Conservation (phyloP, 2,888 invertebrate genomes). For the Elgonia sp. region DNA sequence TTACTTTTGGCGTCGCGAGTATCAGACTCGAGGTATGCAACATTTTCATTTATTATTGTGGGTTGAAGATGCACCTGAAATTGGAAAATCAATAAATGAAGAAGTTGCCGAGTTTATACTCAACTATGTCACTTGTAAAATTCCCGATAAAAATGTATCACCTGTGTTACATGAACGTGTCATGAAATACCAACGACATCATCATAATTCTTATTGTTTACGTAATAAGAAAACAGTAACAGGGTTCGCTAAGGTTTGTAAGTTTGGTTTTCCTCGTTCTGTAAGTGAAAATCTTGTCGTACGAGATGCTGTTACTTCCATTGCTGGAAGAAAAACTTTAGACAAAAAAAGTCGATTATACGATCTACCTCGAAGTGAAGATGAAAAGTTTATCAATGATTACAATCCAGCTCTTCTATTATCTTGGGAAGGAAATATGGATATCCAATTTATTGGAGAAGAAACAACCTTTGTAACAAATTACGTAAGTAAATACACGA, state of each 20-base stretch:
- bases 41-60: conserved; percentile 81
- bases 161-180: conserved; percentile 63
- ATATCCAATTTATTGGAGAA: not conserved
- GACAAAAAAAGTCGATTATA: conserved; percentile 78
- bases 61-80: conserved; percentile 68
- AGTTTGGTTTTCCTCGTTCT: conserved; percentile 57
- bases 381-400: not conserved
- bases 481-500: conserved; percentile 1
- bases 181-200: conserved; percentile 77
- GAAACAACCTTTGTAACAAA: conserved; percentile 1
- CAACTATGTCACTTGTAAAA: conserved; percentile 77
- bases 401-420: not conserved
- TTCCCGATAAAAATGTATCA: conserved; percentile 73
- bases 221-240: conserved; percentile 66
- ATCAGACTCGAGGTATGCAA: conserved; percentile 68
- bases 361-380: conserved; percentile 69
- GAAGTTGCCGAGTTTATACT: conserved; percentile 70
- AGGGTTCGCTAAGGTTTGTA: conserved; percentile 63
- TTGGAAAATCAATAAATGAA: not conserved
- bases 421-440: too few species aligned
- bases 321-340: conserved; percentile 78
- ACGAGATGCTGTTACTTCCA: conserved; percentile 63
- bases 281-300: conserved; percentile 61
- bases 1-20: conserved; percentile 72
- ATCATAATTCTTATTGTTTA: conserved; percentile 77